These are phyloP conservation scores for Pedicia rivosa DNA, from an alignment of 2,888 invertebrate genomes.

Conservation along the genomic window DNA sequence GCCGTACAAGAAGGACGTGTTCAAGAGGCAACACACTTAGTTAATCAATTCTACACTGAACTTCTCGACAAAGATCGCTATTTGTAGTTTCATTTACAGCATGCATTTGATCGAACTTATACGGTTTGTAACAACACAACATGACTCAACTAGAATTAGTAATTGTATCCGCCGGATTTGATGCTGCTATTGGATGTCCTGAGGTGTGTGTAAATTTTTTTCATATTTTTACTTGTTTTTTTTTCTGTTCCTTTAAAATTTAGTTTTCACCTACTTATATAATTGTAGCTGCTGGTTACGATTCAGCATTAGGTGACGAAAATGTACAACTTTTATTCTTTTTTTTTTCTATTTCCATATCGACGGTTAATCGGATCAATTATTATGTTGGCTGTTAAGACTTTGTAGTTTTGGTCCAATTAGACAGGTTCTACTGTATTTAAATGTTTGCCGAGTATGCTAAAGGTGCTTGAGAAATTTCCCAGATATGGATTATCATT, in stretches of 20 bases:
- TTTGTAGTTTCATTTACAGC: conserved; percentile 84
- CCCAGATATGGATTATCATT: too few species aligned
- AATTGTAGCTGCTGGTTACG: conserved; percentile 62
- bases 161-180: conserved; percentile 74
- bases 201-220: conserved; percentile 31
- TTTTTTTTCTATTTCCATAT: too few species aligned
- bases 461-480: too few species aligned
- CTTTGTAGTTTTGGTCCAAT: too few species aligned
- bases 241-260: too few species aligned
- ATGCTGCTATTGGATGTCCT: conserved; percentile 83
- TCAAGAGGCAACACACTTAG: conserved; percentile 82
- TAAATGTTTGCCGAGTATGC: too few species aligned
- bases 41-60: conserved; percentile 89
- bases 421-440: too few species aligned
- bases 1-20: conserved; percentile 87
- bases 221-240: conserved; percentile 23
- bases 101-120: conserved; percentile 30
- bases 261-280: conserved; percentile 68
- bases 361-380: too few species aligned
- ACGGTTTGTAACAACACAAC: conserved; percentile 15
- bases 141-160: conserved; percentile 57
- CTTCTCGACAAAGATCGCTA: conserved; percentile 88
- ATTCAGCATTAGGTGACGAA: conserved; percentile 58
- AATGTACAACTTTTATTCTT: conserved; percentile 41
- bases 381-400: too few species aligned